Percentiles rank a stretch among this genome's conserved stretches.
Evolutionary conservation across 2,888 invertebrate genomes (phyloP).

Genomic region (Andrena hattorfiana): DNA sequence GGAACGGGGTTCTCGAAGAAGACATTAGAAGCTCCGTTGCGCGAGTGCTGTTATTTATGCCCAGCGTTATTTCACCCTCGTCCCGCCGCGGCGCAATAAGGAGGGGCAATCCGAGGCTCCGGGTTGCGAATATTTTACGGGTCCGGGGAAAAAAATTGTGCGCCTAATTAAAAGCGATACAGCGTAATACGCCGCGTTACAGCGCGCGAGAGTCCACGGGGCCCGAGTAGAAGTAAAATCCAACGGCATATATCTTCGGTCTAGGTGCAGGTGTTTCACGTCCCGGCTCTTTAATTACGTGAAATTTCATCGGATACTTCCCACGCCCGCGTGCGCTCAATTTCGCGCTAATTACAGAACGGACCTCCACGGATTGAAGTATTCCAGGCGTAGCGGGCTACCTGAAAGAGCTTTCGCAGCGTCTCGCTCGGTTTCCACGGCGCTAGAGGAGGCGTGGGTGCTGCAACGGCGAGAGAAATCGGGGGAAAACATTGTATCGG

Average conservation of each 20-base stretch:
- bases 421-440: not conserved
- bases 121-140: not conserved
- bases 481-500: conserved; percentile 28
- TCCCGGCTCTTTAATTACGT: conserved; percentile 28
- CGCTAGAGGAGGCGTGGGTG: not conserved
- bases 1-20: not conserved
- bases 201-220: not conserved
- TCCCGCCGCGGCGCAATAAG: conserved; percentile 12
- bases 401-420: not conserved
- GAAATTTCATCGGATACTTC: conserved; percentile 10
- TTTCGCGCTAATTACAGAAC: conserved; percentile 30
- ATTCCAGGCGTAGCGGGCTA: not conserved
- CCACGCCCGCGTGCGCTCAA: conserved; percentile 2
- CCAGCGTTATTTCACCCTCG: conserved; percentile 26
- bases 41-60: conserved; percentile 36
- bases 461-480: conserved; percentile 31
- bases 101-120: conserved; percentile 4
- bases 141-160: conserved; percentile 9
- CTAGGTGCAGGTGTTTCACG: conserved; percentile 21
- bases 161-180: conserved; percentile 40
- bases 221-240: conserved; percentile 8
- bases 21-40: not conserved
- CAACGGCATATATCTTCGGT: conserved; percentile 12
- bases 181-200: conserved; percentile 20
- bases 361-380: conserved; percentile 29